These are phyloP conservation scores for Enteromius unitaeniatus DNA, from an alignment of 2,797 vertebrate genomes.

Conservation along the genomic window DNA sequence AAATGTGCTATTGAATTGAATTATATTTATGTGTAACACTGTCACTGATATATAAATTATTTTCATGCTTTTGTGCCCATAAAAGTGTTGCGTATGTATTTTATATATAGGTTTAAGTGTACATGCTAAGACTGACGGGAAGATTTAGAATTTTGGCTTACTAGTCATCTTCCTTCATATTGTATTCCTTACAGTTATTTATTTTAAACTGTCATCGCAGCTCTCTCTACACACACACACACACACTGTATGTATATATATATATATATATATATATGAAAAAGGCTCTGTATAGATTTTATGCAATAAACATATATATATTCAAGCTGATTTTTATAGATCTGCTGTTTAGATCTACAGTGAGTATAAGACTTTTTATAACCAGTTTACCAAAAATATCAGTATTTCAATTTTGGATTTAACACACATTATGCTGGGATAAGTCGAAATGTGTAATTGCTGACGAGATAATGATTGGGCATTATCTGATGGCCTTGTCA, in stretches of 20 bases:
- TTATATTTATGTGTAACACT: slow-evolving; percentile 19
- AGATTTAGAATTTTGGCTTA: slow-evolving; percentile 14
- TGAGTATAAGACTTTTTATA: not conserved
- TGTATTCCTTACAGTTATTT: slow-evolving; percentile 24
- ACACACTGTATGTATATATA: too few species aligned
- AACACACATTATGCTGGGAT: slow-evolving; percentile 34
- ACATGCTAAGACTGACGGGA: not conserved
- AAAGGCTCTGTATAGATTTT: too few species aligned
- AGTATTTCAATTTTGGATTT: not conserved
- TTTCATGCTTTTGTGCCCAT: slow-evolving; percentile 10
- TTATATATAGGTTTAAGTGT: slow-evolving; percentile 21
- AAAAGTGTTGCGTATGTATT: slow-evolving; percentile 9
- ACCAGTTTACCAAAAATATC: not conserved
- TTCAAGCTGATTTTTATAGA: not conserved
- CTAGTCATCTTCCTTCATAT: not conserved
- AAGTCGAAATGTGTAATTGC: slow-evolving; percentile 37
- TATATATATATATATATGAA: not conserved
- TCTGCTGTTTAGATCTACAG: not conserved
- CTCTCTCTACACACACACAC: not conserved
- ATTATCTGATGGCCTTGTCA: slow-evolving; percentile 81
- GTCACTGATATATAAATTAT: not conserved
- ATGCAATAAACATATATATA: not conserved
- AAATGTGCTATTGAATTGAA: slow-evolving; percentile 19
- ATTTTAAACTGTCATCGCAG: slow-evolving; percentile 34
- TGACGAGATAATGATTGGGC: slow-evolving; percentile 57